Evolutionary conservation across 2,888 invertebrate species (phyloP), one percentile per base, ranked within the genome.

Genomic region (Leucozona laternaria): DNA sequence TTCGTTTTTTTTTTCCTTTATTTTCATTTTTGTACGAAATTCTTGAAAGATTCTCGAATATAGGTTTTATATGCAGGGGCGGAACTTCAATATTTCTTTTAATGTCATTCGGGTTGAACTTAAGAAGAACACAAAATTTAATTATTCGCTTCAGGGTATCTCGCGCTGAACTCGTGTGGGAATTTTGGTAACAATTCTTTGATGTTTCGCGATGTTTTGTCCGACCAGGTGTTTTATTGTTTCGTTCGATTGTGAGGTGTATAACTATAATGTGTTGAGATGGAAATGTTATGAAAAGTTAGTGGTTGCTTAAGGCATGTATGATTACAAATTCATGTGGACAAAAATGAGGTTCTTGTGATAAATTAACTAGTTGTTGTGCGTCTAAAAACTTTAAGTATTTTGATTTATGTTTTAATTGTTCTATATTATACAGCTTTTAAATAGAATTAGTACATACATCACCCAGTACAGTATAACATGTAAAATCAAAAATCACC

Each of bases 151-250:
- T 48, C 1, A 43, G 79, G 83, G 70, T 64, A 76, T 60, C 71
- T 53, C 64, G 71, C 71, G 66, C 48, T 58, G 5, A 57, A 25
- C 70, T 76, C 72, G 80, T 80, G 66, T 80, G 71, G 28, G 66
- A 66, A 58, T 57, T 22, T 28, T 15, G 17, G 10, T 17, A 20
- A 15, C 10, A 40, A 72, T 58, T 60, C 43, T 20, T 60, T 62
- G n/a, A 28, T 34, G 43, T 57, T 43, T 53, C 4, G 20, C 4
- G 20, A 66, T 48, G n/a, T 48, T 25, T 20, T 8, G 45, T 2
- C 66, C 45, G 45, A 20, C 66, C 84, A 64, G 79, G 34, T 71
- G 79, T 50, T n/a, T 50, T 1, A 31, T 4, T 15, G 50, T 53
- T 53, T 17, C 55, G 37, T 58, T 55, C 62, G 25, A 48, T 82